Evolutionary conservation across 1,140 invertebrate species (phyloP), one percentile per base, ranked within the genome.

Genomic region (Drosophila miranda): DNA sequence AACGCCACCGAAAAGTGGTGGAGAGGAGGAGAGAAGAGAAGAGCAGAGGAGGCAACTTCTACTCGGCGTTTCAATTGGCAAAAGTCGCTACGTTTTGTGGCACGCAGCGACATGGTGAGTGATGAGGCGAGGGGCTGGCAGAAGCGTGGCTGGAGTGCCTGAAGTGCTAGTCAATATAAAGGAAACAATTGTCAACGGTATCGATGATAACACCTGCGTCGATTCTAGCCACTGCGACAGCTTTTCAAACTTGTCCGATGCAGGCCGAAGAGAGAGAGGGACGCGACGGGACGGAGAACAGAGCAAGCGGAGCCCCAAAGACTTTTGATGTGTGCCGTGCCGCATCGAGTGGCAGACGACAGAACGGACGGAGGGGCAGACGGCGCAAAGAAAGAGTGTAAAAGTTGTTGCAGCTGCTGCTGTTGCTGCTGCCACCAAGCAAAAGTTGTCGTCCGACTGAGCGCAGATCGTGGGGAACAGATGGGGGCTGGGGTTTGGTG

Each of bases 241-340:
- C 81, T 83, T 83, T 84, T 79, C 71, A 71, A 84, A 77, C 78
- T 84, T 69, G 44, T 38, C 44, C 51, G 26, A 38, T 30, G 44
- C 52, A 30, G 43, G 14, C 30, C 8, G 30, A 8, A 30, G 11
- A 13, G 34, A 2, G 3, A 2, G 3, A 38, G 11, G 34, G 34
- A 38, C 34, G 1, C 11, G 11, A 0, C 34, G 4, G 11, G 28
- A 11, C 3, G 34, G 11, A 38, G 34, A 38, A 38, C 34, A 38
- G 11, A 38, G 53, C 23, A 5, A 26, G 23, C 53, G 53, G 59
- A 62, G 69, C 68, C 59, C 59, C 70, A 62, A 51, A 71, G 79
- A 83, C 79, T 82, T 84, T 80, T 84, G 76, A 84, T 86, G 80
- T 84, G 80, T 84, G 76, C 67, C 78, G 80, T 84, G 80, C 63